Base-by-base conservation (phyloP, 2,113 vertebrate species). In the Carassius carassius region DNA sequence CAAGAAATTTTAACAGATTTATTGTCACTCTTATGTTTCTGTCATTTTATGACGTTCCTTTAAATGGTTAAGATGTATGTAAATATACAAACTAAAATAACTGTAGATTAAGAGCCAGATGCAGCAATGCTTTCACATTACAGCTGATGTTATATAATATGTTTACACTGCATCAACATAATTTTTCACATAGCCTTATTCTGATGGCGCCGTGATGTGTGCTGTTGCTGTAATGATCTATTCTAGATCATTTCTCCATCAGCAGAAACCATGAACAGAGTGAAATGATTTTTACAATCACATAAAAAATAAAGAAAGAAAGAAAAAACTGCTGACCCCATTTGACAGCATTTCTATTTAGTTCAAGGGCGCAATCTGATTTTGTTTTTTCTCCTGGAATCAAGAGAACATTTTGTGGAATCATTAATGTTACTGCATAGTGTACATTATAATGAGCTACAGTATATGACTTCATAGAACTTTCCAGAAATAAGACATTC, bases 191-290 rank as follows among this genome's bases (percentile, higher is more conserved):
- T 21, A 77, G 35, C 9, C 35, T 13, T 12, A 83, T 83, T 41
- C 10, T 37, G 37, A 69, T 51, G 8, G 41, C 10, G 10, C 9
- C 41, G 2, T 41, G 8, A 47, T 47, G 44, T 16, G 11, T 44
- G 6, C 0, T 47, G 12, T 8, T 73, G 21, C 8, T 58, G 62
- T 63, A 72, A 19, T 67, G 85, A 81, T 88, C 77, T 29, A 29
- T 29, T 29, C 29, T 89, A 90, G 89, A 88, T 73, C 74, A 76
- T 80, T 6, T 76, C 78, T 81, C 78, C 54, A 44, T 84, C 83
- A 84, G 12, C 49, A 78, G 32, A 7, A 56, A 9, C 19, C 70
- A 84, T 77, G 1, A 78, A 41, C 51, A 67, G 1, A 35, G 7
- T 65, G 7, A 41, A n/a, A 51, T 67, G 5, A 74, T 13, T 21